Base-by-base conservation (phyloP, 2,113 vertebrate genomes). In the Salminus brasiliensis region DNA sequence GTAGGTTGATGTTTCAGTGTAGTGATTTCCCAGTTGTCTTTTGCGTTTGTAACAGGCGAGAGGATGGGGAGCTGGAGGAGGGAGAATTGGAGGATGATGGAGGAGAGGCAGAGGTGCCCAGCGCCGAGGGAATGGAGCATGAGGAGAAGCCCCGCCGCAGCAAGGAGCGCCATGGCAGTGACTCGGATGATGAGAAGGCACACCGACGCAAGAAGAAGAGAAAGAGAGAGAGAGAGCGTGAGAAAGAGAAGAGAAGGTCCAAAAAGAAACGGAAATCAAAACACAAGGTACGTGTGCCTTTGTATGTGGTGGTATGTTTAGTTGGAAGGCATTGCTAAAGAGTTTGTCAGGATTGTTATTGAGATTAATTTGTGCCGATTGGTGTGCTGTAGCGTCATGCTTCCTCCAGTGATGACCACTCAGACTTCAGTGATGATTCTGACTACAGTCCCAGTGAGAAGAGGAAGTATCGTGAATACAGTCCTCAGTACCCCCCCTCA, bases 51-150 rank as follows among this genome's bases (percentile, higher is more conserved):
- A 39, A 25, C 83, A 95, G 75, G 86, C 93, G 91, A 85, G 97
- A 97, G 89, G 97, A 98, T 91, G 97, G 94, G 2, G 97, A 98
- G 82, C 88, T 98, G 93, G 97, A 98, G 78, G 96, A 98, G 89
- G 96, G 96, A 0, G 96, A 98, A 82, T 84, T 98, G 86, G 95
- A 97, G 80, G 97, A 98, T 21, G 97, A 98, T 0, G 97, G 95
- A n/a, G 96, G 92, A 0, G 96, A 98, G 69, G 87, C 91, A 32
- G 90, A 89, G 69, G 89, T 88, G 41, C 73, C 32, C 87, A 93
- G 78, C 60, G 16, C 80, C 81, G 73, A 86, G 84, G 83, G 84
- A 30, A 76, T 88, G 7, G 89, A 83, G 4, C 82, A 92, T 0
- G 92, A 87, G 4, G 95, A 96, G 18, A 95, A 93, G 74, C 76